phyloP scores from a whole-genome alignment of 2,113 vertebrate species.

The Pardalotus punctatus region DNA sequence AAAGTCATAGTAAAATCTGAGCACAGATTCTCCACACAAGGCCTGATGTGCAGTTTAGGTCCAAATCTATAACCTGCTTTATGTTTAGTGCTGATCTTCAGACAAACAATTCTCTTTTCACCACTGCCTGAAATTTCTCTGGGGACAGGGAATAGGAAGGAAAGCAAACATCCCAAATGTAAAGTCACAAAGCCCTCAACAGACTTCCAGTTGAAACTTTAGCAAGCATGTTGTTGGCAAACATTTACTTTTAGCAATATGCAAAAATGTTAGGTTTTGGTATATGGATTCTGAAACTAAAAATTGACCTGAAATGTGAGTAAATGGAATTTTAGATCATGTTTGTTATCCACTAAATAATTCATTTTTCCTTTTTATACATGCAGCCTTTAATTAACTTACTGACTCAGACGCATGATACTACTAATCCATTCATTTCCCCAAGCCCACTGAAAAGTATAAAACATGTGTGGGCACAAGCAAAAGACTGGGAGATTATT shows the following conservation, averaged over 20 bases:
- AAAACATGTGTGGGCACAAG: constrained; percentile 39
- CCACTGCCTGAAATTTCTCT: not conserved
- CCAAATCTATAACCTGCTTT: not conserved
- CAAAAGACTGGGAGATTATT: constrained; percentile 50
- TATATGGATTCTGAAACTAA: constrained; percentile 13
- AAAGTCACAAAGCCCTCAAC: not conserved
- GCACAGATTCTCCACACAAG: not conserved
- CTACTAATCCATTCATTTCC: constrained; percentile 73
- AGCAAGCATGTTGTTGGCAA: not conserved
- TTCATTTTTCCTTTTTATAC: constrained; percentile 74
- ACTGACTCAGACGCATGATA: constrained; percentile 61
- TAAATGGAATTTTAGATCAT: constrained; percentile 77
- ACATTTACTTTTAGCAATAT: constrained; percentile 35
- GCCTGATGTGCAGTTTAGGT: not conserved
- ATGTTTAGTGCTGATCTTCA: not conserved
- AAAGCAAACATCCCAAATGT: not conserved
- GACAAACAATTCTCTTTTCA: not conserved
- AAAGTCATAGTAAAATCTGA: not conserved
- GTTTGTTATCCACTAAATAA: constrained; percentile 80
- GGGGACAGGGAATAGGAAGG: not conserved
- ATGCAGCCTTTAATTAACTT: constrained; percentile 74
- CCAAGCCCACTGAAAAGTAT: constrained; percentile 35
- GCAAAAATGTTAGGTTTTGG: constrained; percentile 14
- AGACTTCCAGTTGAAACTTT: constrained; percentile 20
- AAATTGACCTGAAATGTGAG: constrained; percentile 40